Evolutionary conservation across 2,113 vertebrate genomes (phyloP).

Genomic region (Naja naja): DNA sequence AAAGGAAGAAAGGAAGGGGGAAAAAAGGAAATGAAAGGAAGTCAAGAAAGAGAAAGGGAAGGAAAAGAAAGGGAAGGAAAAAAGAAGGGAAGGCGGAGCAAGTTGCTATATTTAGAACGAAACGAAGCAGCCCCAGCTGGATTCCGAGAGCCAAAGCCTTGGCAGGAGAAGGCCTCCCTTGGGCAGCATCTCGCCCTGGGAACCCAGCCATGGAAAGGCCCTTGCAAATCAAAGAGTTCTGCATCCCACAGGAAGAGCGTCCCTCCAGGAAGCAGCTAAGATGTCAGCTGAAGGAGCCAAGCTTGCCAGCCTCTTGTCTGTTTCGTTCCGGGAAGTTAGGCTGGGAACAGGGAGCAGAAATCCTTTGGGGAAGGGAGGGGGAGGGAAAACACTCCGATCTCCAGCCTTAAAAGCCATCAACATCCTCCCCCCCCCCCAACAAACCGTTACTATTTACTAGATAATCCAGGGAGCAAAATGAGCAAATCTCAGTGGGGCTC

Average conservation of each 20-base stretch:
- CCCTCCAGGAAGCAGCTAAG: neutral
- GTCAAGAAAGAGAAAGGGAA: accelerated
- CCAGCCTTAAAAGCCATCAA: neutral
- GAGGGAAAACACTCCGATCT: neutral
- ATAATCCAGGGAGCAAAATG: neutral
- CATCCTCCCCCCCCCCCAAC: neutral
- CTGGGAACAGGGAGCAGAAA: neutral
- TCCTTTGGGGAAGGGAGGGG: neutral
- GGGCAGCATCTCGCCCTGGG: neutral
- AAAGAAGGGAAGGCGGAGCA: neutral
- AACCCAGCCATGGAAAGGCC: neutral
- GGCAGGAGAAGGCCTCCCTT: neutral
- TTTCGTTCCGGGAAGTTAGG: neutral
- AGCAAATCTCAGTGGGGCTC: neutral
- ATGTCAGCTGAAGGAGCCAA: neutral
- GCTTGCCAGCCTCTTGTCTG: neutral
- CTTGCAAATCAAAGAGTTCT: neutral
- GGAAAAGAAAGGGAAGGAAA: neutral
- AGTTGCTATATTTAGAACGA: neutral
- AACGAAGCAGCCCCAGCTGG: neutral
- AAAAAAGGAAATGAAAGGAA: neutral
- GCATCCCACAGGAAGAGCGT: neutral
- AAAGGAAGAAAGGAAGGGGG: no score
- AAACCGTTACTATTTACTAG: neutral
- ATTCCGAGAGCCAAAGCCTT: neutral